phyloP scores from a whole-genome alignment of 2,113 vertebrate genomes.

The Rhinichthys klamathensis region DNA sequence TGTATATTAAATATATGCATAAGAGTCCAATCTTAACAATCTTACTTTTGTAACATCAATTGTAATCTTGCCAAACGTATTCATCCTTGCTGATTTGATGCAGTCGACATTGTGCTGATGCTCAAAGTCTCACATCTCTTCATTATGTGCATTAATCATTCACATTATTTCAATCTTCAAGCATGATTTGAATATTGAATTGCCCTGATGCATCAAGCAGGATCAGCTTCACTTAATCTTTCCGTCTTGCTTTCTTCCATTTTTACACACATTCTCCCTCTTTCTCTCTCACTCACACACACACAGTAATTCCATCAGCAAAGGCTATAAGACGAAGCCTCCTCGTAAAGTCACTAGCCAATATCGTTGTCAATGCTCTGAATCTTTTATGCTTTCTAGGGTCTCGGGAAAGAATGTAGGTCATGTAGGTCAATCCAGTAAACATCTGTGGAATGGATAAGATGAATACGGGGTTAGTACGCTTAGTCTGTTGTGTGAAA shows the following conservation, averaged over 20 bases:
- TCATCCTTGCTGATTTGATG: slow-evolving; percentile 26
- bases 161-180: slow-evolving; percentile 42
- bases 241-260: slow-evolving; percentile 15
- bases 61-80: slow-evolving; percentile 12
- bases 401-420: not conserved
- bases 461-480: not conserved
- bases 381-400: slow-evolving; percentile 37
- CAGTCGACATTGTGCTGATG: slow-evolving; percentile 20
- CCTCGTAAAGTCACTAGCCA: slow-evolving; percentile 29
- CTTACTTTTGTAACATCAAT: not conserved
- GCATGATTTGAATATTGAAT: slow-evolving; percentile 36
- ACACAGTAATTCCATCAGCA: slow-evolving; percentile 7
- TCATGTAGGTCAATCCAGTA: slow-evolving; percentile 5
- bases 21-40: not conserved
- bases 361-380: not conserved
- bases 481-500: not conserved
- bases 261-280: not conserved
- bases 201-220: slow-evolving; percentile 25
- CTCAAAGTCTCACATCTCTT: slow-evolving; percentile 28
- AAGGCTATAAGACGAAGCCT: slow-evolving; percentile 5
- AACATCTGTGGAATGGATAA: slow-evolving; percentile 4
- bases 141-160: slow-evolving; percentile 44
- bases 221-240: slow-evolving; percentile 33
- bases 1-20: slow-evolving; percentile 13
- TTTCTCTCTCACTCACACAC: not conserved